Evolutionary conservation across 2,888 invertebrate species (phyloP).

Genomic region (Marasmarcha lunaedactyla): DNA sequence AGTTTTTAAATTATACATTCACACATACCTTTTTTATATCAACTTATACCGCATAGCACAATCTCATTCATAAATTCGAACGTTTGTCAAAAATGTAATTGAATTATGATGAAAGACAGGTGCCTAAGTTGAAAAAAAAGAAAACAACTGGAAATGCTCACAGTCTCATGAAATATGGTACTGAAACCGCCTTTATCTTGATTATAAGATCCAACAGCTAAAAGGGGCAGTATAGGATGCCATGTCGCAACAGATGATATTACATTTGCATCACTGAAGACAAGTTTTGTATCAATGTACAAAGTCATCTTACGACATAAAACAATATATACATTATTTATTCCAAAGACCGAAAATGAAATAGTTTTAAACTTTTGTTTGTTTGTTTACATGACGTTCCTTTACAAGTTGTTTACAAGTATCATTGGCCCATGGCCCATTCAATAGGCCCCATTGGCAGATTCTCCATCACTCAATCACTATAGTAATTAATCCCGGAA

Average conservation of each 20-base stretch:
- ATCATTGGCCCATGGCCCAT: too few relatives aligned
- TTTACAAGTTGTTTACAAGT: too few relatives aligned
- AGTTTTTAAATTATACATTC: too few relatives aligned
- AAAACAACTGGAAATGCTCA: constrained; percentile 39
- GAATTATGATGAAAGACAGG: neutral
- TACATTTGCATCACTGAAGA: constrained; percentile 79
- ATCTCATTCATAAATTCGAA: too few relatives aligned
- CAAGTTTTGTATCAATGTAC: constrained; percentile 87
- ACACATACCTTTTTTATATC: too few relatives aligned
- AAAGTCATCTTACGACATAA: constrained; percentile 73
- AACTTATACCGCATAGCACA: too few relatives aligned
- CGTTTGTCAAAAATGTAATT: neutral
- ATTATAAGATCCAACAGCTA: constrained; percentile 89
- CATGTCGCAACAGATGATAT: constrained; percentile 85
- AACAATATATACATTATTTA: too few relatives aligned
- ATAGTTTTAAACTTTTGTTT: too few relatives aligned
- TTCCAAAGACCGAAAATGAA: neutral
- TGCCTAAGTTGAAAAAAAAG: neutral
- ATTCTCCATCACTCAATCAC: too few relatives aligned
- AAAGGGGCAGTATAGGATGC: constrained; percentile 83
- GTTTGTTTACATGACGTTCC: too few relatives aligned
- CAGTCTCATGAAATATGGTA: constrained; percentile 88
- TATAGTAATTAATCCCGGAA: too few relatives aligned
- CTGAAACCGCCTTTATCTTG: constrained; percentile 91
- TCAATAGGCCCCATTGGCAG: too few relatives aligned